Percentiles rank a stretch among this genome's conserved stretches.
Evolutionary conservation across 2,888 invertebrate genomes (phyloP).

Genomic region (Polydrusus cervinus): DNA sequence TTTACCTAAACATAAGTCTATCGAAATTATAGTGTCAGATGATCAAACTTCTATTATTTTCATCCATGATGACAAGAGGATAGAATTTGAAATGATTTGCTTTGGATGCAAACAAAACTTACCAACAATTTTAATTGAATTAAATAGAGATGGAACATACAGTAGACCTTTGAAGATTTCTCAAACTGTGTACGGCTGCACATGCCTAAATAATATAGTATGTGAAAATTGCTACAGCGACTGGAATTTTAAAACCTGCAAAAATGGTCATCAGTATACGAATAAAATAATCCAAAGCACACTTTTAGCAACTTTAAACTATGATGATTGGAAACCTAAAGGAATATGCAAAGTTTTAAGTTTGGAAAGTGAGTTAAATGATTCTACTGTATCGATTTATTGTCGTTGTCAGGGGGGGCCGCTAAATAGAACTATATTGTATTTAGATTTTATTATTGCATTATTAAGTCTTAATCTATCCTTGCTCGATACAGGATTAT

Average conservation of each 20-base stretch:
- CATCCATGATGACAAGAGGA: neutral
- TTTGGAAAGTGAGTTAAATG: neutral
- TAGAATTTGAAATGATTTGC: constrained; percentile 1
- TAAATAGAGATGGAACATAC: neutral
- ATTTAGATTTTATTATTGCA: neutral
- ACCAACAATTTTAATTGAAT: neutral
- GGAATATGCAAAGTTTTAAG: neutral
- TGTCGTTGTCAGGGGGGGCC: neutral
- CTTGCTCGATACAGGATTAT: neutral
- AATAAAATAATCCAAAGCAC: neutral
- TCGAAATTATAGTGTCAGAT: constrained; percentile 3
- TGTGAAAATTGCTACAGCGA: neutral
- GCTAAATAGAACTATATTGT: neutral
- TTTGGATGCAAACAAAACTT: constrained; percentile 4
- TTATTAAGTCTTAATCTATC: neutral
- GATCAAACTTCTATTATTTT: constrained; percentile 2
- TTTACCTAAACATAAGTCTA: neutral
- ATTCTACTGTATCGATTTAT: neutral
- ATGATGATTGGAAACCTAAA: neutral
- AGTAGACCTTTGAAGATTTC: neutral
- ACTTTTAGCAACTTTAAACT: neutral
- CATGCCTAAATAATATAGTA: neutral
- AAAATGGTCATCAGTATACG: neutral
- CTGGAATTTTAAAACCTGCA: constrained; percentile 6
- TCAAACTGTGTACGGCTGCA: neutral